These are phyloP conservation scores for Polyommatus icarus DNA, from an alignment of 2,888 invertebrate genomes.

Conservation along the genomic window DNA sequence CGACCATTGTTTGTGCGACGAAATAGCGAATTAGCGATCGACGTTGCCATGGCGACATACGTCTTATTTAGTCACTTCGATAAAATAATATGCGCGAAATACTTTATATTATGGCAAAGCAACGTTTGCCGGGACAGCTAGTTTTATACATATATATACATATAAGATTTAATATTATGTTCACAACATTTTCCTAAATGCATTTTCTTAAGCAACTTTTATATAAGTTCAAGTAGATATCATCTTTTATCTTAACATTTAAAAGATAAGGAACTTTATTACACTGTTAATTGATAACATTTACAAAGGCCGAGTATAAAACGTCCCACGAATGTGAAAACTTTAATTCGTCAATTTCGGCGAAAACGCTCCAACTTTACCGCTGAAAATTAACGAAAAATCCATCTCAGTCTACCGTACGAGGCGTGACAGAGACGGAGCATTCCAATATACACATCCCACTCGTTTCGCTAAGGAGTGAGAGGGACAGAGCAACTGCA, in stretches of 20 bases:
- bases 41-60: too few relatives aligned
- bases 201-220: too few relatives aligned
- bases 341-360: background rate
- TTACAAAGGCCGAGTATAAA: background rate
- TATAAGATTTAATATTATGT: too few relatives aligned
- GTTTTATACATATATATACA: too few relatives aligned
- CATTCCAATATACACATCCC: background rate
- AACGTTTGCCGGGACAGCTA: too few relatives aligned
- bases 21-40: too few relatives aligned
- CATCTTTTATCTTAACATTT: background rate
- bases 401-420: background rate
- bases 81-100: too few relatives aligned
- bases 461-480: background rate
- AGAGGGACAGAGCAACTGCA: constrained; percentile 22
- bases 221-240: too few relatives aligned
- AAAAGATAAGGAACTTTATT: background rate
- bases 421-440: background rate
- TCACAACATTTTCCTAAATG: too few relatives aligned
- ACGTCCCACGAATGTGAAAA: background rate
- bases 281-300: background rate
- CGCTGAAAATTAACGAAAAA: constrained; percentile 6
- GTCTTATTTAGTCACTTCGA: too few relatives aligned
- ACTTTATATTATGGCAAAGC: too few relatives aligned
- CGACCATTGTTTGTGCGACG: too few relatives aligned
- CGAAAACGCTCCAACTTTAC: background rate